Base-by-base conservation (phyloP, 2,888 invertebrate genomes). In the Sepiola atlantica region DNA sequence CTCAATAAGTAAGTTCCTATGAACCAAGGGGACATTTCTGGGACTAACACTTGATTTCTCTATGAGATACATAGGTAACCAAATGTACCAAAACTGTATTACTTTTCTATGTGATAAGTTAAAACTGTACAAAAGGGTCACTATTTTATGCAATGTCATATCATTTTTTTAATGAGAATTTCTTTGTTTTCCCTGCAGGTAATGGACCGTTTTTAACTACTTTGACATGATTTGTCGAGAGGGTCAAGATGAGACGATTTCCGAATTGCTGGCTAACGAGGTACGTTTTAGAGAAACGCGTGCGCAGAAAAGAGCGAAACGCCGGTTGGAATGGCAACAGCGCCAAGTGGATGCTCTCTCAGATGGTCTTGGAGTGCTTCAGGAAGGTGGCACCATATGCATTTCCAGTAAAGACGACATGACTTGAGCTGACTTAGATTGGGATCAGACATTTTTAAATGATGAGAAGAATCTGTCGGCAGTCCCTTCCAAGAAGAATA, bases 291-390 rank as follows among this genome's bases (percentile, higher is more conserved):
- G 95, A 94, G 94, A 94, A 61, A 95, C 94, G 94, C 95, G 95
- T 93, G 95, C 94, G 77, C 96, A 96, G 94, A 96, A 96, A 94
- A 94, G 95, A n/a, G 96, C 96, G 94, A 96, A 96, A 95, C 96
- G 95, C 94, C 95, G 95, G 91, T 94, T 95, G 93, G 95, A 95
- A 94, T 94, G 95, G 24, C 94, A 92, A 35, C 92, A 92, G 54
- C n/a, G 77, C 14, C 77, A 77, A 14, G 1, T 32, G 16, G 77
- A 77, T 77, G 77, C n/a, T 77, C 32, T 77, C n/a, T 77, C 77
- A 32, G 77, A 77, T 18, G 16, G 77, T 32, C 16, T 77, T 77
- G 77, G 21, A 77, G 77, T 32, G 14, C 77, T 77, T 32, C 77
- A 77, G 20, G 77, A 16, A 77, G 77, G 32, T n/a, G n/a, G 32